Percentiles rank a stretch among this genome's conserved stretches.
phyloP scores from a whole-genome alignment of 2,113 vertebrate genomes.

The Prunella fulvescens region DNA sequence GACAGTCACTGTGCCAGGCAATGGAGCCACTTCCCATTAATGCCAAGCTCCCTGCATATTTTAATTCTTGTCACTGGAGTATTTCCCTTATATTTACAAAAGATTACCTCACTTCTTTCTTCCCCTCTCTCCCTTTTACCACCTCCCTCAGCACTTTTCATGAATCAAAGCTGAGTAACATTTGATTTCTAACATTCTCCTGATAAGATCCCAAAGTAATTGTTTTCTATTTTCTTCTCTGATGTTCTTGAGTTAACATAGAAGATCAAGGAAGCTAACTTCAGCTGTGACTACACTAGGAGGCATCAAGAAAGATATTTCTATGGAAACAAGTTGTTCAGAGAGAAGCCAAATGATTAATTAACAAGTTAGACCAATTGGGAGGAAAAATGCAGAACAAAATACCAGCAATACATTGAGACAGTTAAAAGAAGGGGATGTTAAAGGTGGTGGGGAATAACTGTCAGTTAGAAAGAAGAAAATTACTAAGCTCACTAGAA shows the following conservation, averaged over 20 bases:
- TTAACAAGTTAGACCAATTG: not conserved
- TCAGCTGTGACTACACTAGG: not conserved
- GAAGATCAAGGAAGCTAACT: not conserved
- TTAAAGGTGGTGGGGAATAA: not conserved
- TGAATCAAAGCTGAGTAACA: not conserved
- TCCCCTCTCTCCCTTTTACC: not conserved
- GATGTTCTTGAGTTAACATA: not conserved
- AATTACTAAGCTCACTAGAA: not conserved
- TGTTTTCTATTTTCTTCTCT: not conserved
- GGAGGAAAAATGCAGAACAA: not conserved
- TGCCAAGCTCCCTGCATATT: slow-evolving; percentile 14
- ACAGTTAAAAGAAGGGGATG: not conserved
- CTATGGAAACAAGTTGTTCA: not conserved
- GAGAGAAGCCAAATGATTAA: not conserved
- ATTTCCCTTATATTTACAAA: slow-evolving; percentile 4
- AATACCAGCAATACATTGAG: not conserved
- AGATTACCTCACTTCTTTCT: not conserved
- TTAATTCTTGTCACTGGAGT: slow-evolving; percentile 16
- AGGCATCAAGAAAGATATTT: not conserved
- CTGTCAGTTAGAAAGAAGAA: not conserved
- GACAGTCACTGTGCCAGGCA: not conserved
- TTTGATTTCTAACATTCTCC: not conserved
- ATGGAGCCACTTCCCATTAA: not conserved
- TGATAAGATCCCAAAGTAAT: not conserved
- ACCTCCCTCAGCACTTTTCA: not conserved